Base-by-base conservation (phyloP, 2,113 vertebrate genomes). In the Brachyhypopomus occidentalis region DNA sequence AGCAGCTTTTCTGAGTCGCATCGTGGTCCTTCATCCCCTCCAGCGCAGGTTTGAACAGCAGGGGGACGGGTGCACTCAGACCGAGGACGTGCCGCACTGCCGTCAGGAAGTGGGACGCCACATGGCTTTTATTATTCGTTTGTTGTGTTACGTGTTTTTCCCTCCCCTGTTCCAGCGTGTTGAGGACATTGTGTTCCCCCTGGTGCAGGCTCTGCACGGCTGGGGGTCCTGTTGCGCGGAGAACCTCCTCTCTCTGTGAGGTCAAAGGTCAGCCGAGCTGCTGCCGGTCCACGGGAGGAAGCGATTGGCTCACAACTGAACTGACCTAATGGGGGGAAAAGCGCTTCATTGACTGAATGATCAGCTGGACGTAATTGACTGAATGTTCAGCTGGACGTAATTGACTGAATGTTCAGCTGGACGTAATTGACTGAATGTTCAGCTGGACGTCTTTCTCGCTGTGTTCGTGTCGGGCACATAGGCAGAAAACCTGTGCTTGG, bases 261-360 rank as follows among this genome's bases (percentile, higher is more conserved):
- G 25, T 0, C 55, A 82, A 83, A 87, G 72, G 83, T 86, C 85
- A 80, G 38, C 27, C 41, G 22, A 36, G 36, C 78, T 48, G 72
- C 83, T 70, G 79, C 75, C 34, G 62, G 75, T 38, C 78, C 19
- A 0, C 74, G 81, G 52, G 60, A 23, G 79, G 77, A 70, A 75
- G 56, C 34, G 58, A 77, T 82, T 80, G 70, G 67, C 83, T 86
- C 71, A 11, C 77, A 62, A 64, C 79, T 77, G 74, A 75, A 76
- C 69, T 1, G 20, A 84, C 74, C 85, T 83, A 83, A 82, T 64
- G 45, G 79, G 58, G 58, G 66, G 14, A 25, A 25, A 14, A 69
- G 72, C 73, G 60, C 74, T 84, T 78, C 89, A 82, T 90, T 88
- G 87, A 83, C 84, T 87, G 69, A 87, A 89, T 88, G n/a, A n/a